phyloP scores from a whole-genome alignment of 2,888 invertebrate species.

The Tachina lurida region DNA sequence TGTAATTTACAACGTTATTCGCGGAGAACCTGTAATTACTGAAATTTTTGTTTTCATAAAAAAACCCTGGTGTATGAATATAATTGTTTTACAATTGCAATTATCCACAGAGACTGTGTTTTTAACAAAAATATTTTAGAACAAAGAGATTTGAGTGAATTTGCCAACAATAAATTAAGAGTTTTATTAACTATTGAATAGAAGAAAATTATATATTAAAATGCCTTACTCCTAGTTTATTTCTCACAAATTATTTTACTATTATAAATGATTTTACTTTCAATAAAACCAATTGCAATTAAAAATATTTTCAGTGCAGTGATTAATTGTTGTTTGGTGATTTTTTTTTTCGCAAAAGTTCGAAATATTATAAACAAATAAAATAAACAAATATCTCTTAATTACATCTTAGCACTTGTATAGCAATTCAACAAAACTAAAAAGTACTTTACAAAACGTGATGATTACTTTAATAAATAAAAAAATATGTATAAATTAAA shows the following conservation, averaged over 20 bases:
- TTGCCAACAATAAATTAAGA: no score
- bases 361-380: conserved; percentile 18
- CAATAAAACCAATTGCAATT: neutral
- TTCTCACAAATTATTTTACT: conserved; percentile 14
- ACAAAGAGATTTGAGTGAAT: no score
- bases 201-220: no score
- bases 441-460: conserved; percentile 35
- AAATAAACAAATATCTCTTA: conserved; percentile 25
- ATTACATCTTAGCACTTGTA: conserved; percentile 28
- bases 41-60: no score
- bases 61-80: no score
- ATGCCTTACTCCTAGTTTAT: neutral
- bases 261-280: neutral
- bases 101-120: no score
- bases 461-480: conserved; percentile 2
- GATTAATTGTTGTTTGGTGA: conserved; percentile 15
- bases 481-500: conserved; percentile 3
- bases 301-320: neutral
- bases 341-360: neutral
- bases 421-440: neutral
- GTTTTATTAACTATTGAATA: no score
- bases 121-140: no score
- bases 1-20: no score
- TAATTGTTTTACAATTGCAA: no score
- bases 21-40: no score